Percentiles rank a stretch among this genome's conserved stretches.
Conservation (phyloP, 2,888 invertebrate species). For the Apotomis betuletana region DNA sequence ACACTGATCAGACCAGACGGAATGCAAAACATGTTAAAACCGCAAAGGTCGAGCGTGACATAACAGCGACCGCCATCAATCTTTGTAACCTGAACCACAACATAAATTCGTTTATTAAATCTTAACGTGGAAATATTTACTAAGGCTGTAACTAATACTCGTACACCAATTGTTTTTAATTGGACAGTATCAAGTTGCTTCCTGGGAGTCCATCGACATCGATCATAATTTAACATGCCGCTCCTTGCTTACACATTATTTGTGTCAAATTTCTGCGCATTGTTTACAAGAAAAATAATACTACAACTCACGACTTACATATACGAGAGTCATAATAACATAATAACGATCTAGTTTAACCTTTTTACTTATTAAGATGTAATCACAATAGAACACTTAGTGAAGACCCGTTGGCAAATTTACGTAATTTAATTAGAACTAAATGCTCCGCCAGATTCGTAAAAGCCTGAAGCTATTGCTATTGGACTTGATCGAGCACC, state of each 20-base stretch:
- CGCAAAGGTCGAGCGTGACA: slow-evolving; percentile 56
- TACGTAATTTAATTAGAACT: slow-evolving; percentile 38
- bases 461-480: slow-evolving; percentile 35
- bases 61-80: slow-evolving; percentile 49
- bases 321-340: not conserved
- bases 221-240: not conserved
- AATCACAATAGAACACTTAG: slow-evolving; percentile 24
- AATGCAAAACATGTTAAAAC: slow-evolving; percentile 50
- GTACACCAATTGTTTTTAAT: not conserved
- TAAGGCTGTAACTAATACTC: not conserved
- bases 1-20: slow-evolving; percentile 29
- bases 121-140: slow-evolving; percentile 5
- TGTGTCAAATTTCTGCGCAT: too few relatives aligned
- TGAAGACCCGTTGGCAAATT: slow-evolving; percentile 34
- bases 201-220: not conserved
- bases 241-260: not conserved
- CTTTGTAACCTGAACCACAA: slow-evolving; percentile 43
- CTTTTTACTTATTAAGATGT: slow-evolving; percentile 27
- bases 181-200: slow-evolving; percentile 7
- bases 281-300: too few relatives aligned
- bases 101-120: slow-evolving; percentile 36
- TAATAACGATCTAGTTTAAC: slow-evolving; percentile 20
- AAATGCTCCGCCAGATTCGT: slow-evolving; percentile 20
- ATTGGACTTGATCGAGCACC: slow-evolving; percentile 34
- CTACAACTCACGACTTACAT: too few relatives aligned